Percentiles rank a stretch among this genome's conserved stretches.
Evolutionary conservation across 2,113 vertebrate species (phyloP).

Genomic region (Lasiurus cinereus): DNA sequence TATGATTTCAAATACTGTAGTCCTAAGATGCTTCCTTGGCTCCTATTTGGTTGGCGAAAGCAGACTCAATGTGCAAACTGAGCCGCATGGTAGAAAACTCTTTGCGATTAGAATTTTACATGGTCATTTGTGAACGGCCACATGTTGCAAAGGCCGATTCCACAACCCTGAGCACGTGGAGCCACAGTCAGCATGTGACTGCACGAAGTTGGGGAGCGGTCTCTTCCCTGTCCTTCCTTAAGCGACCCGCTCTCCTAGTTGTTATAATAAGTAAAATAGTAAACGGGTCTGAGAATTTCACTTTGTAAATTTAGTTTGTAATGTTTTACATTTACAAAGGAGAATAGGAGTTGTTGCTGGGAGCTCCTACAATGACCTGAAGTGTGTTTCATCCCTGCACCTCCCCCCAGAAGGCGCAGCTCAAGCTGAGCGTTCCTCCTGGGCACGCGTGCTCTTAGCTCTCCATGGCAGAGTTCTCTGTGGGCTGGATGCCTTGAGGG

Average conservation of each 20-base stretch:
- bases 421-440: too few relatives aligned
- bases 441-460: not conserved
- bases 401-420: not conserved
- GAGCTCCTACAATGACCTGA: not conserved
- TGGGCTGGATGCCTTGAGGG: not conserved
- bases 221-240: not conserved
- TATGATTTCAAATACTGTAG: not conserved
- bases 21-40: not conserved
- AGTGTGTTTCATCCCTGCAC: too few relatives aligned
- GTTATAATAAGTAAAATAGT: not conserved
- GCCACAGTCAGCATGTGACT: not conserved
- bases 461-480: accelerated
- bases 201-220: not conserved
- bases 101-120: not conserved
- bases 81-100: not conserved
- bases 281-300: not conserved
- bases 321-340: not conserved
- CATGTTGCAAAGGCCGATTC: not conserved
- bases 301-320: not conserved
- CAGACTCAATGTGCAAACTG: not conserved
- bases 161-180: not conserved
- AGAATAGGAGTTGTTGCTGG: not conserved
- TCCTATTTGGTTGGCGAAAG: not conserved
- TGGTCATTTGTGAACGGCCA: not conserved
- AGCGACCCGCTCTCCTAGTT: not conserved